phyloP scores from a whole-genome alignment of 2,888 invertebrate genomes.

The Tinea pellionella region DNA sequence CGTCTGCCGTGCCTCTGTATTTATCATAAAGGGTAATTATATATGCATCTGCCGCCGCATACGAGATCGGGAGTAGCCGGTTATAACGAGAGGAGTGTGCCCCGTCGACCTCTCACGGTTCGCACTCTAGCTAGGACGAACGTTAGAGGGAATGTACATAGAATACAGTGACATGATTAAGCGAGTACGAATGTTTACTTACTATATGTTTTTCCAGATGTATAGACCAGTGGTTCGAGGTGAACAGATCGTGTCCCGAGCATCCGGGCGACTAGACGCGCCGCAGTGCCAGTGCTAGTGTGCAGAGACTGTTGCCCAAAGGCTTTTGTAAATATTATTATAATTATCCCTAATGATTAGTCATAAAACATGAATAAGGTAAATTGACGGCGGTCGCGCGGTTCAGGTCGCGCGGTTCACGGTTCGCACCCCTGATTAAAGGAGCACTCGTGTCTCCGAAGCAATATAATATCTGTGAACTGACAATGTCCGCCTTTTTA shows the following conservation, averaged over 20 bases:
- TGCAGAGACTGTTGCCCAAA: conserved; percentile 46
- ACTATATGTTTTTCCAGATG: too few relatives aligned
- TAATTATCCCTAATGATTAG: conserved; percentile 35
- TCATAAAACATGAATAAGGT: background rate
- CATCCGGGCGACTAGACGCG: conserved; percentile 91
- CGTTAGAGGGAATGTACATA: too few relatives aligned
- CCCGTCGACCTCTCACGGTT: too few relatives aligned
- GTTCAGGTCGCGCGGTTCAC: background rate
- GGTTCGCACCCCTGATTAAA: too few relatives aligned
- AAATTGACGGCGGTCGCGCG: background rate
- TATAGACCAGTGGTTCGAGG: conserved; percentile 99
- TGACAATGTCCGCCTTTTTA: background rate
- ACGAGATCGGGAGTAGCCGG: too few relatives aligned
- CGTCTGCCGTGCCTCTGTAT: conserved; percentile 99
- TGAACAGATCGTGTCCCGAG: conserved; percentile 98
- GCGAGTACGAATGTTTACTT: too few relatives aligned
- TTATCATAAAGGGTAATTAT: conserved; percentile 95
- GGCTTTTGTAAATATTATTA: conserved; percentile 54
- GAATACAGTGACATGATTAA: too few relatives aligned
- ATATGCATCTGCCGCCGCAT: too few relatives aligned
- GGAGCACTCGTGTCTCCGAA: too few relatives aligned
- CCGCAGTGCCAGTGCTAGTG: conserved; percentile 18
- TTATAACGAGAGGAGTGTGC: too few relatives aligned
- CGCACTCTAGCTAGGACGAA: too few relatives aligned
- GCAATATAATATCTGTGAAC: too few relatives aligned